Percentiles rank a stretch among this genome's conserved stretches.
Conservation (phyloP, 1,140 invertebrate genomes). For the Cheumatopsyche charites region DNA sequence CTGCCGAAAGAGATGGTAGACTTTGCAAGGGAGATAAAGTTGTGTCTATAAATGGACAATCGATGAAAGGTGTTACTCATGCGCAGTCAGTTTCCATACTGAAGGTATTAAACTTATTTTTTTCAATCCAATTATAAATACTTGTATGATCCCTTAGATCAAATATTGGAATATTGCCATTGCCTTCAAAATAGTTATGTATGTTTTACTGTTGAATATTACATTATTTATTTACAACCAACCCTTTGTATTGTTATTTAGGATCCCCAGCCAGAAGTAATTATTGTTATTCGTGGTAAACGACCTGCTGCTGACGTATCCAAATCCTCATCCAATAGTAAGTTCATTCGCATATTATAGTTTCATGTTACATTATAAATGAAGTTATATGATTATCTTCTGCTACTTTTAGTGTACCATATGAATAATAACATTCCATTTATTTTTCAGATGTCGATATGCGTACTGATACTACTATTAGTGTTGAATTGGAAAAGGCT, state of each 20-base stretch:
- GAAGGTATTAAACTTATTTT: conserved; percentile 70
- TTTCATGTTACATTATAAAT: neutral
- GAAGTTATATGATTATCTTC: neutral
- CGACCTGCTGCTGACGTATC: conserved; percentile 27
- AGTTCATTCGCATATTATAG: too few relatives aligned
- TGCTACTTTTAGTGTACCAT: neutral
- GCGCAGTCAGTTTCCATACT: conserved; percentile 82
- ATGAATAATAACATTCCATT: neutral
- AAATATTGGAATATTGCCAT: too few relatives aligned
- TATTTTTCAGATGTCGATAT: conserved; percentile 38
- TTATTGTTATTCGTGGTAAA: conserved; percentile 41
- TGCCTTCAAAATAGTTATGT: neutral
- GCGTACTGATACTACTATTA: conserved; percentile 51
- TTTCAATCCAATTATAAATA: neutral
- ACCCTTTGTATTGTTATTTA: conserved; percentile 35
- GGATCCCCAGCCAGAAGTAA: conserved; percentile 47
- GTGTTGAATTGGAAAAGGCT: conserved; percentile 68
- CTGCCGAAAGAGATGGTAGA: conserved; percentile 83
- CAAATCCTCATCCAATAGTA: conserved; percentile 20
- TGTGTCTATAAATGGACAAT: conserved; percentile 86
- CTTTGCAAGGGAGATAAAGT: conserved; percentile 88
- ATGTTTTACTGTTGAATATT: conserved; percentile 9
- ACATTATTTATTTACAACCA: neutral
- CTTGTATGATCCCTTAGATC: neutral
- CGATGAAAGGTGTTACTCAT: conserved; percentile 81